These are phyloP conservation scores for Euclidia mi DNA, from an alignment of 2,888 invertebrate species.

Conservation along the genomic window DNA sequence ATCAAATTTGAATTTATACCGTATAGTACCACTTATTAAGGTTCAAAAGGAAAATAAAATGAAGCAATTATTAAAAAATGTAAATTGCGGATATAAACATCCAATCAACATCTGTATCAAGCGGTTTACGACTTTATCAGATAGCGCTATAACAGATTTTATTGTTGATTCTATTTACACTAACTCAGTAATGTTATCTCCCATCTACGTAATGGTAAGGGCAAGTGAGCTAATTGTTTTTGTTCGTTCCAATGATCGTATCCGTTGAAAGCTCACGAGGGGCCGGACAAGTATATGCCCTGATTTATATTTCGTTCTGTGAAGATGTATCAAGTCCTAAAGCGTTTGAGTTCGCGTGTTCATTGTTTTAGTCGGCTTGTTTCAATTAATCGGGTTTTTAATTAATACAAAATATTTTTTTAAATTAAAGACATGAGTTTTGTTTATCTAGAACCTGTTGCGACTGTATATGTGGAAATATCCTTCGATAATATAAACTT, in stretches of 20 bases:
- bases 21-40: too few relatives aligned
- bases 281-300: slow-evolving; percentile 77
- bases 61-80: neutral
- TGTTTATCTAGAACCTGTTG: slow-evolving; percentile 13
- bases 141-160: slow-evolving; percentile 50
- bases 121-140: slow-evolving; percentile 39
- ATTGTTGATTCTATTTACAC: slow-evolving; percentile 54
- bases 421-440: slow-evolving; percentile 17
- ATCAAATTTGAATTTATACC: too few relatives aligned
- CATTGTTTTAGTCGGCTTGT: slow-evolving; percentile 35
- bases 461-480: slow-evolving; percentile 10
- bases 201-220: slow-evolving; percentile 84
- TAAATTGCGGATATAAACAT: slow-evolving; percentile 1
- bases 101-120: slow-evolving; percentile 11
- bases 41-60: too few relatives aligned
- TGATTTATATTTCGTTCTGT: slow-evolving; percentile 83
- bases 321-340: slow-evolving; percentile 78
- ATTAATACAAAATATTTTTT: slow-evolving; percentile 15
- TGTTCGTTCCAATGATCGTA: slow-evolving; percentile 74
- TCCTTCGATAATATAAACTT: slow-evolving; percentile 13
- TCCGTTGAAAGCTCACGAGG: slow-evolving; percentile 80
- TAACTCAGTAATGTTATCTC: slow-evolving; percentile 70
- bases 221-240: slow-evolving; percentile 83
- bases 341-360: slow-evolving; percentile 66
- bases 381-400: slow-evolving; percentile 35